Percentiles rank a stretch among this genome's conserved stretches.
Conservation (phyloP, 2,888 invertebrate species). For the Lasioglossum calceatum region DNA sequence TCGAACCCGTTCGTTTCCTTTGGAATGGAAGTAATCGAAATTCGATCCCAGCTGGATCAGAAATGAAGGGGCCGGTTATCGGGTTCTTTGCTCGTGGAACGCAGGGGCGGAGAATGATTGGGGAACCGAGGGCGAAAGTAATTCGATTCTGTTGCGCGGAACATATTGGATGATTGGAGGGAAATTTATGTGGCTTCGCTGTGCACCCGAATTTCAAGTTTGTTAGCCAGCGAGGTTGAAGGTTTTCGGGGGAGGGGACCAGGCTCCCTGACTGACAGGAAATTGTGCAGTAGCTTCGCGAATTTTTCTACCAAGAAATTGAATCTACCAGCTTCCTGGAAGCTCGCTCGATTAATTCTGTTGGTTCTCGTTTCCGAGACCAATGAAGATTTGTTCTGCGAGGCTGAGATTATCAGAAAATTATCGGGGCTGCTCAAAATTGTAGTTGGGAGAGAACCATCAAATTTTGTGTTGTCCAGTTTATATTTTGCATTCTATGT, state of each 20-base stretch:
- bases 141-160: conserved; percentile 57
- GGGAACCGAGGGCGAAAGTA: conserved; percentile 49
- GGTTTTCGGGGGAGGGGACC: not conserved
- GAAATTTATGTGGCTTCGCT: conserved; percentile 53
- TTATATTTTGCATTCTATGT: not conserved
- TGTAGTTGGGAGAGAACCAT: not conserved
- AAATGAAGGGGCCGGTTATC: conserved; percentile 50
- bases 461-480: not conserved
- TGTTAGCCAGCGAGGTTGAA: conserved; percentile 16
- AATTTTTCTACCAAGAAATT: not conserved
- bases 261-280: not conserved
- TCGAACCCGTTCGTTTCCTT: conserved; percentile 29
- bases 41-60: conserved; percentile 50
- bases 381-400: not conserved
- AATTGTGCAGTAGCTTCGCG: not conserved
- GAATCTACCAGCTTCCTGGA: not conserved
- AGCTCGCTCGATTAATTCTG: not conserved
- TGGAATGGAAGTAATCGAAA: conserved; percentile 54
- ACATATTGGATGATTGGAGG: conserved; percentile 61
- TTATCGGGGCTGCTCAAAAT: not conserved
- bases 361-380: not conserved
- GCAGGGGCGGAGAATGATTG: conserved; percentile 45
- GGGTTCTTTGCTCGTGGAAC: conserved; percentile 41
- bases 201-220: conserved; percentile 13
- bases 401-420: not conserved